These are phyloP conservation scores for Scaptomyza polygonia DNA, from an alignment of 2,888 invertebrate species.

Conservation along the genomic window DNA sequence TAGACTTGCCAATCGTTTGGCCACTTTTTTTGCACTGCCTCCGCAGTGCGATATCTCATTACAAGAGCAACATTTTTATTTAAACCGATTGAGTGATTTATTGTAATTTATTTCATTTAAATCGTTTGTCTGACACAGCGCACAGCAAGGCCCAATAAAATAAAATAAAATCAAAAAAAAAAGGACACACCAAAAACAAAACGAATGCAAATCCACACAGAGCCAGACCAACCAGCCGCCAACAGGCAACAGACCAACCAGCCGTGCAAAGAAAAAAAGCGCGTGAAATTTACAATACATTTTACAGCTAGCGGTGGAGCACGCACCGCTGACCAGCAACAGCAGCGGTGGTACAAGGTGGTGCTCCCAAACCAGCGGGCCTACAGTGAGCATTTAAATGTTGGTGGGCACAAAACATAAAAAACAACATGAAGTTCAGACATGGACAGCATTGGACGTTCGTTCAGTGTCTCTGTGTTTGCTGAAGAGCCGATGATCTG, in stretches of 20 bases:
- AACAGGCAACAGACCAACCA: too few relatives aligned
- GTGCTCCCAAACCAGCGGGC: constrained; percentile 10
- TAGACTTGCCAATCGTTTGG: constrained; percentile 19
- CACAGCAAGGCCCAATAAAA: constrained; percentile 37
- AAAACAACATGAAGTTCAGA: constrained; percentile 16
- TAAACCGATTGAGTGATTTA: constrained; percentile 79
- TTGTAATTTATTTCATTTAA: constrained; percentile 81
- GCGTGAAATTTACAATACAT: constrained; percentile 68
- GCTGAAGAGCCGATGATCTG: constrained; percentile 74
- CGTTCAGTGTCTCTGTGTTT: constrained; percentile 35
- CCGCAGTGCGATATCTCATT: constrained; percentile 64
- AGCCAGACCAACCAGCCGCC: constrained; percentile 35
- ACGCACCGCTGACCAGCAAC: constrained; percentile 63
- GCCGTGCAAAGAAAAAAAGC: constrained; percentile 60
- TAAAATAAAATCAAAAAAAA: constrained; percentile 14
- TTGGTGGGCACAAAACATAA: constrained; percentile 28
- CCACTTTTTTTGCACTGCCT: constrained; percentile 35
- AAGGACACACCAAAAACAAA: constrained; percentile 4
- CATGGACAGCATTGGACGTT: constrained; percentile 26
- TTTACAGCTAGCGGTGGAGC: constrained; percentile 64
- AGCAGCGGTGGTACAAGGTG: constrained; percentile 1
- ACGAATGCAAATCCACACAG: constrained; percentile 22
- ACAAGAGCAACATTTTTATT: constrained; percentile 75
- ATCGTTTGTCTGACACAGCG: constrained; percentile 75
- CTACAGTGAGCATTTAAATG: constrained; percentile 53